Base-by-base conservation (phyloP, 2,888 invertebrate species). In the Mactromeris polynyma region DNA sequence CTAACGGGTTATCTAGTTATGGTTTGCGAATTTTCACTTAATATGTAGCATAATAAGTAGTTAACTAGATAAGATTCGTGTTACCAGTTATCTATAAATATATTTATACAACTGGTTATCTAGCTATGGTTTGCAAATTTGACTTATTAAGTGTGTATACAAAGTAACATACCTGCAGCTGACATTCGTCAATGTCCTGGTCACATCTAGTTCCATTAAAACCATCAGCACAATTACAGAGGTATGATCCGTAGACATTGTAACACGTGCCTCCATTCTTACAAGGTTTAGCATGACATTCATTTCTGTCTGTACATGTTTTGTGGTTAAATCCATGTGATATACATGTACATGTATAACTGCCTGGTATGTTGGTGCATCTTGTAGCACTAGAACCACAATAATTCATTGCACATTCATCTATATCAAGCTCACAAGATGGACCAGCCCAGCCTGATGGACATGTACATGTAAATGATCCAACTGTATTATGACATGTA, bases 271-370 rank as follows among this genome's bases (percentile, higher is more conserved):
- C 3, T 31, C 21, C 77, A 83, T 85, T 85, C 40, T 17, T n/a
- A 79, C 77, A 58, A 40, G 42, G 81, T 26, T 31, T 40, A 0
- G 19, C 36, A n/a, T 33, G 33, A 78, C 89, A 91, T 77, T 85
- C 88, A 81, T 81, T 26, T 11, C 73, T 84, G 81, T 88, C 88
- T n/a, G 31, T 7, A 51, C 90, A 90, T 11, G 40, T n/a, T 2
- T 38, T 42, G 19, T 69, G 79, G 21, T 31, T 26, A 58, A 85
- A 90, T 46, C 86, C 84, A 26, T 64, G 51, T n/a, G 85, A 73
- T 73, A 51, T 51, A 79, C 93, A 93, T 14, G 64, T 64, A 73
- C 93, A 93, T 33, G 82, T 40, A 69, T 86, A 93, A 33, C 51
- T 21, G 21, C 87, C 89, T 9, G 85, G 40, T 17, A 42, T 40